Evolutionary conservation across 2,888 invertebrate species (phyloP).

Genomic region (Mamestra brassicae): DNA sequence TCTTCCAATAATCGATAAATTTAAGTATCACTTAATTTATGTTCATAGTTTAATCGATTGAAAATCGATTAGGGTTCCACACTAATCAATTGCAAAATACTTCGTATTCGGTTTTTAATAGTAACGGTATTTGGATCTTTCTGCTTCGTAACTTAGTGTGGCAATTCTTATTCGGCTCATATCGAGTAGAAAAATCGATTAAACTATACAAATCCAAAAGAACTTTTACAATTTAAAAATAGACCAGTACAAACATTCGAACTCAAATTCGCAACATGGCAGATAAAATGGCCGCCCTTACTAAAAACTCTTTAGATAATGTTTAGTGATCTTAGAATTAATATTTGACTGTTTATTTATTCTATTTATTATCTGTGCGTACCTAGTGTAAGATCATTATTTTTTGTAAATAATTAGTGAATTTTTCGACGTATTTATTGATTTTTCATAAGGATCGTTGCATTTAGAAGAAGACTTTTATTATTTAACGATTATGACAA

Average conservation of each 20-base stretch:
- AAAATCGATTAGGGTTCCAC: slow-evolving; percentile 38
- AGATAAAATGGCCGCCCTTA: slow-evolving; percentile 55
- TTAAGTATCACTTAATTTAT: slow-evolving; percentile 55
- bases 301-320: slow-evolving; percentile 54
- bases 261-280: slow-evolving; percentile 43
- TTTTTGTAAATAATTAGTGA: slow-evolving; percentile 87
- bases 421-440: slow-evolving; percentile 74
- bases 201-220: slow-evolving; percentile 41
- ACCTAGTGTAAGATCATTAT: slow-evolving; percentile 74
- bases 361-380: slow-evolving; percentile 83
- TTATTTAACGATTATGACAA: slow-evolving; percentile 60
- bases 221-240: slow-evolving; percentile 44
- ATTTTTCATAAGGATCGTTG: slow-evolving; percentile 68
- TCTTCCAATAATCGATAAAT: slow-evolving; percentile 74
- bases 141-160: slow-evolving; percentile 62
- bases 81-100: slow-evolving; percentile 63
- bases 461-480: slow-evolving; percentile 73
- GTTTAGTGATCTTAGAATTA: slow-evolving; percentile 71
- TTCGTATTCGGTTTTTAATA: slow-evolving; percentile 69
- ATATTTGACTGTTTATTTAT: slow-evolving; percentile 85
- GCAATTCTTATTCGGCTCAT: slow-evolving; percentile 28
- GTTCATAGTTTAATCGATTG: slow-evolving; percentile 53
- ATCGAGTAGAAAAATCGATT: slow-evolving; percentile 42
- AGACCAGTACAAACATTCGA: slow-evolving; percentile 71
- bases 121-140: slow-evolving; percentile 58